Base-by-base conservation (phyloP, 1,140 invertebrate genomes). In the Bombus cullumanus region DNA sequence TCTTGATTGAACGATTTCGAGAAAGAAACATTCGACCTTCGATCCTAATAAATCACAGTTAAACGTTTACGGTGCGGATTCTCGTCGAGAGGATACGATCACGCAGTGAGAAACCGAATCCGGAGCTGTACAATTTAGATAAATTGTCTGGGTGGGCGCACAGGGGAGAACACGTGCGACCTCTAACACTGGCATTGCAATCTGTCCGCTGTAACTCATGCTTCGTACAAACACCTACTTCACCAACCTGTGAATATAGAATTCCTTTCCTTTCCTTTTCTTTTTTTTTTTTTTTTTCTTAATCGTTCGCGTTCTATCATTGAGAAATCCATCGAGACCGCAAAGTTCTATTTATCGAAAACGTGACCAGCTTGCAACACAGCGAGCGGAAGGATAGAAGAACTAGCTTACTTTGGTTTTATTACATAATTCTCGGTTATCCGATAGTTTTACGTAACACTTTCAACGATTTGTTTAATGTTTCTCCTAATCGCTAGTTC, bases 91-190 rank as follows among this genome's bases (percentile, higher is more conserved):
- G 66, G 34, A 68, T 18, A 68, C 66, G 66, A 68, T 37, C 66
- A 68, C 18, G 31, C 37, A 3, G 25, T n/a, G 69, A 39, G 68
- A 25, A 39, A 71, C 37, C 39, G 69, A 72, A 72, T 72, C 28
- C 69, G 4, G 69, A 39, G 37, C 39, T 72, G 39, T n/a, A 41
- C 71, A 41, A 72, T 72, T 72, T 28, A 72, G 71, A 72, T n/a
- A 41, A 72, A 72, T 72, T 25, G 71, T 72, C 28, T 13, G 9
- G 39, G 28, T 39, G 6, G 39, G 8, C 2, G 28, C 37, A 28
- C 9, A 72, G 25, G 69, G 34, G 22, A 37, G 10, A 72, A 41
- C 34, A 72, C 69, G 69, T 41, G 28, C 69, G 37, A 41, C 71
- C 71, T 39, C 28, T 37, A n/a, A n/a, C 39, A 8, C 28, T 39